A percentile compares a stretch with the other conserved stretches of the same genome.
phyloP scores from a whole-genome alignment of 2,113 vertebrate species.

The Callopanchax toddi region DNA sequence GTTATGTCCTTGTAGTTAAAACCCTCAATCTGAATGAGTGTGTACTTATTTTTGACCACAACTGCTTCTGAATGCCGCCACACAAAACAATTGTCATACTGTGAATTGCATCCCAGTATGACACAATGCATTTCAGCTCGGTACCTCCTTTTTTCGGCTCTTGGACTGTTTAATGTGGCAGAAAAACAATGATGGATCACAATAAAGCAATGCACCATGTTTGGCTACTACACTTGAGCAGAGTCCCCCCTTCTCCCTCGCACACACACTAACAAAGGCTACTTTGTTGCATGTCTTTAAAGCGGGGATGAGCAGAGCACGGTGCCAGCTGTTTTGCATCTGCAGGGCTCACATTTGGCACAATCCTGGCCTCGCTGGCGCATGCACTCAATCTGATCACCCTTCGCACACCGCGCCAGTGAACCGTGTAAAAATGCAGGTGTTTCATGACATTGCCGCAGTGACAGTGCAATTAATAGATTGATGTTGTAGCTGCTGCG shows the following conservation, averaged over 20 bases:
- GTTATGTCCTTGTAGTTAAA: background rate
- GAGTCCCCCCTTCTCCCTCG: background rate
- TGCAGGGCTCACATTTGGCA: constrained; percentile 67
- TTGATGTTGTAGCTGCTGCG: constrained; percentile 56
- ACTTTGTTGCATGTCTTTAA: constrained; percentile 57
- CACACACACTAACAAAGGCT: constrained; percentile 23
- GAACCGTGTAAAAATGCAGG: constrained; percentile 65
- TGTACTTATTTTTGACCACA: no score
- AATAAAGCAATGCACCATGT: constrained; percentile 27
- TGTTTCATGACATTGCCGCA: constrained; percentile 64
- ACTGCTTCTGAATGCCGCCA: constrained; percentile 13
- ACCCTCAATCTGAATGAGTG: background rate
- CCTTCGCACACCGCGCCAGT: constrained; percentile 45
- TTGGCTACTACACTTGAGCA: constrained; percentile 7
- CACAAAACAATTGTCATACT: constrained; percentile 22
- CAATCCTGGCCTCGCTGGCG: constrained; percentile 42
- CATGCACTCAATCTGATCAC: constrained; percentile 64
- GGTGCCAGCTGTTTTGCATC: constrained; percentile 75
- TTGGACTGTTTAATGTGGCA: constrained; percentile 27
- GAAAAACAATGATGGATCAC: constrained; percentile 22
- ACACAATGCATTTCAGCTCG: constrained; percentile 20
- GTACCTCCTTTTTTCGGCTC: constrained; percentile 12
- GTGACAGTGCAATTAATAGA: constrained; percentile 71
- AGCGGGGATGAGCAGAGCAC: constrained; percentile 52
- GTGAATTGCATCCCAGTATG: background rate